phyloP scores from a whole-genome alignment of 2,113 vertebrate genomes.

The Chaetodon trifascialis region DNA sequence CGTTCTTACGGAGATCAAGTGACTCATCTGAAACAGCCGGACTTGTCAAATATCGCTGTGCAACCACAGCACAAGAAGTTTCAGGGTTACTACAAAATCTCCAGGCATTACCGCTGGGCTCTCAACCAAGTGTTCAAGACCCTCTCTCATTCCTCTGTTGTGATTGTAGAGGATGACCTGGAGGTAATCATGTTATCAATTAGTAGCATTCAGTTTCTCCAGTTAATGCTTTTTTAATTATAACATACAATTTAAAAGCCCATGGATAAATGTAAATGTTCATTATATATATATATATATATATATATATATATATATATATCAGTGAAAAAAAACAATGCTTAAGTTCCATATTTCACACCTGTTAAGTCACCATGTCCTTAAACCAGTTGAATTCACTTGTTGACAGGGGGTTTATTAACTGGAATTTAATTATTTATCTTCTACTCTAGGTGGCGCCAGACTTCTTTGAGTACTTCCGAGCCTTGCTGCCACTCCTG shows the following conservation, averaged over 20 bases:
- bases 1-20: constrained; percentile 88
- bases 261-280: neutral
- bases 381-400: neutral
- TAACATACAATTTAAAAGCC: neutral
- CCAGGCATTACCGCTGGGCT: constrained; percentile 95
- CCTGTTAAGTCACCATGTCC: neutral
- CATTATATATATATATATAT: neutral
- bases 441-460: constrained; percentile 86
- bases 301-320: neutral
- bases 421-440: neutral
- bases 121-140: constrained; percentile 89
- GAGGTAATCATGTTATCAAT: constrained; percentile 81
- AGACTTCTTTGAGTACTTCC: constrained; percentile 97
- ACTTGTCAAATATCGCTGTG: constrained; percentile 85
- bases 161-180: constrained; percentile 96
- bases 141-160: constrained; percentile 86
- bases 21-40: constrained; percentile 89
- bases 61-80: constrained; percentile 92
- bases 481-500: constrained; percentile 86
- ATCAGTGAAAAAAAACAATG: neutral
- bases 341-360: neutral
- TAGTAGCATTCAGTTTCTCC: neutral
- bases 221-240: neutral
- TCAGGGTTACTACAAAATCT: constrained; percentile 94
- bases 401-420: neutral